Evolutionary conservation across 2,797 vertebrate genomes (phyloP).

Genomic region (Aeoliscus strigatus): DNA sequence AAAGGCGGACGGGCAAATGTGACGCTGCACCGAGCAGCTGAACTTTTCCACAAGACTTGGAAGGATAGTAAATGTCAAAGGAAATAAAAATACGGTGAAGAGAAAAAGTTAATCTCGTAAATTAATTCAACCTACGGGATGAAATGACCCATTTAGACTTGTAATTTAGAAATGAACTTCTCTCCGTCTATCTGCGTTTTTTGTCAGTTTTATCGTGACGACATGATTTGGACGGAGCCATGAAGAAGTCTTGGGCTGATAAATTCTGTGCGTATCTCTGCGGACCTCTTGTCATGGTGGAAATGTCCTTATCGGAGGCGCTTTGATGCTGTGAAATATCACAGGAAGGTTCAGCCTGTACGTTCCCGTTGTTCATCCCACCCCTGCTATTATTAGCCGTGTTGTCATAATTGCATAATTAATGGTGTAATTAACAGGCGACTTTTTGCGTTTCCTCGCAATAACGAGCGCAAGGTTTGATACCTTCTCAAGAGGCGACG

Average conservation of each 20-base stretch:
- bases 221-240: slow-evolving; percentile 62
- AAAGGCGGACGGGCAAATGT: slow-evolving; percentile 15
- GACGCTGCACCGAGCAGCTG: slow-evolving; percentile 11
- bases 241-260: slow-evolving; percentile 61
- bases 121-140: slow-evolving; percentile 72
- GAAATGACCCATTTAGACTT: slow-evolving; percentile 76
- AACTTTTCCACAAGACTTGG: slow-evolving; percentile 26
- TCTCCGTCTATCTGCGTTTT: slow-evolving; percentile 59
- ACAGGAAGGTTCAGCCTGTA: slow-evolving; percentile 22
- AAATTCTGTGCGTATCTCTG: slow-evolving; percentile 58
- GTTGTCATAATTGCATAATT: slow-evolving; percentile 62
- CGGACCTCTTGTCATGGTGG: slow-evolving; percentile 53
- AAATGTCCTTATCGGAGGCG: slow-evolving; percentile 64
- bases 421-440: slow-evolving; percentile 44
- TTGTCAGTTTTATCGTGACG: slow-evolving; percentile 67
- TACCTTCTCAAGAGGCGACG: slow-evolving; percentile 38
- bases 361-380: slow-evolving; percentile 43
- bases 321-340: slow-evolving; percentile 67
- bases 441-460: too few relatives aligned
- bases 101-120: slow-evolving; percentile 59
- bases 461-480: slow-evolving; percentile 4
- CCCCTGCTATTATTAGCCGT: slow-evolving; percentile 29
- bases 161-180: slow-evolving; percentile 70
- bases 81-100: slow-evolving; percentile 54
- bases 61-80: slow-evolving; percentile 60